Evolutionary conservation across 2,797 vertebrate genomes (phyloP).

Genomic region (Graptemys geographica): DNA sequence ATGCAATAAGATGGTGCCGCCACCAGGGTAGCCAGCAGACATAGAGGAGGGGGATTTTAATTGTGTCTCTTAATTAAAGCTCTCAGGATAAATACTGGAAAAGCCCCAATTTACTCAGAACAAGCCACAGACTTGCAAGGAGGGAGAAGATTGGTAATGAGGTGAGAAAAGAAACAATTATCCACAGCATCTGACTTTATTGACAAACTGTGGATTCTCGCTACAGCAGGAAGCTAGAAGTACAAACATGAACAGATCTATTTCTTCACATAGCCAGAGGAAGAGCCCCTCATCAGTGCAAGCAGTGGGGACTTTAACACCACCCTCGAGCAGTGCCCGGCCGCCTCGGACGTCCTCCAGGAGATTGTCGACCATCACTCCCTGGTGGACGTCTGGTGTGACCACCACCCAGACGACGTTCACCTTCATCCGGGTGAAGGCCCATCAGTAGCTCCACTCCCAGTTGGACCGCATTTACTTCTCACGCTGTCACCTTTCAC

Average conservation of each 20-base stretch:
- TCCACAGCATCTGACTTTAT: not conserved
- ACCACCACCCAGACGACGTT: too few species aligned
- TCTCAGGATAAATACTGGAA: not conserved
- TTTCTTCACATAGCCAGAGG: not conserved
- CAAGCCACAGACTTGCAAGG: not conserved
- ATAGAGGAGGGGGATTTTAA: not conserved
- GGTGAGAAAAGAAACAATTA: not conserved
- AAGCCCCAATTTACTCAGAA: not conserved
- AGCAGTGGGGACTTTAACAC: not conserved
- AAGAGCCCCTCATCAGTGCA: not conserved
- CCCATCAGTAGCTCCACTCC: too few species aligned
- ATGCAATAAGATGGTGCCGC: not conserved
- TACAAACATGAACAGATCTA: not conserved
- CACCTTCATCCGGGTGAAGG: too few species aligned
- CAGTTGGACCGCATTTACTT: too few species aligned
- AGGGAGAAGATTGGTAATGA: not conserved
- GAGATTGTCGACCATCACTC: too few species aligned
- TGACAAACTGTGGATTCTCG: not conserved
- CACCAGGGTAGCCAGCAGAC: not conserved
- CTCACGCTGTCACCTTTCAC: too few species aligned
- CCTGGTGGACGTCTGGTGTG: too few species aligned
- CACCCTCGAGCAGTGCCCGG: too few species aligned
- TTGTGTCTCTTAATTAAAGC: not conserved
- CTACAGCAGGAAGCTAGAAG: not conserved
- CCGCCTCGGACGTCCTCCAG: too few species aligned